Base-by-base conservation (phyloP, 2,888 invertebrate genomes). In the Napeogenes sylphis region DNA sequence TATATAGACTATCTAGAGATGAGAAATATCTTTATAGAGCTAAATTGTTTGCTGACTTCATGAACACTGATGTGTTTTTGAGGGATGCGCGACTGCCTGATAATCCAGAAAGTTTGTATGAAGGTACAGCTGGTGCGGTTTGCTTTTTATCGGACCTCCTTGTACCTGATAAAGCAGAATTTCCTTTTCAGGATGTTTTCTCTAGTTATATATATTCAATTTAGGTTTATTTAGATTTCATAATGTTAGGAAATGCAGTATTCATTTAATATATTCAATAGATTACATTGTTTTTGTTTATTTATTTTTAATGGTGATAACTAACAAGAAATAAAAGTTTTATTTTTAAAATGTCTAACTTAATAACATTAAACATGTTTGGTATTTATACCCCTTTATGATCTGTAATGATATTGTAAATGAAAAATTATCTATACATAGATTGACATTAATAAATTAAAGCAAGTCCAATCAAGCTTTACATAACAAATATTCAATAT, bases 61-160 rank as follows among this genome's bases (percentile, higher is more conserved):
- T 97, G 82, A 92, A 91, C 21, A 90, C 90, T 12, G 90, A 93
- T 0, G 92, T 93, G 70, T 96, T 96, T 79, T 83, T 92, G 67
- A 85, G 86, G 63, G 91, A 93, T 67, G 94, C 96, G 0, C 91
- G 95, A 53, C 92, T 92, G 13, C 97, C 97, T 0, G 97, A 97
- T 81, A 91, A 92, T 71, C 97, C 97, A 0, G 95, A 93, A 75
- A 96, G 96, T 77, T 90, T 98, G 71, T 97, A 94, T 82, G 98
- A 98, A 85, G 98, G 98, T 2, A 92, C 93, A 61, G 96, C 97
- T 10, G 98, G 98, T 3, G 95, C 97, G 1, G 94, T 95, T 8
- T 97, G 97, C 76, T 98, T 92, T 80, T 84, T 98, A 59, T 91
- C 93, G 8, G 97, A 98, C 88, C 84, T 97, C 2, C 82, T 94